These are phyloP conservation scores for Drosophila rubida DNA, from an alignment of 2,888 invertebrate genomes.

Conservation along the genomic window DNA sequence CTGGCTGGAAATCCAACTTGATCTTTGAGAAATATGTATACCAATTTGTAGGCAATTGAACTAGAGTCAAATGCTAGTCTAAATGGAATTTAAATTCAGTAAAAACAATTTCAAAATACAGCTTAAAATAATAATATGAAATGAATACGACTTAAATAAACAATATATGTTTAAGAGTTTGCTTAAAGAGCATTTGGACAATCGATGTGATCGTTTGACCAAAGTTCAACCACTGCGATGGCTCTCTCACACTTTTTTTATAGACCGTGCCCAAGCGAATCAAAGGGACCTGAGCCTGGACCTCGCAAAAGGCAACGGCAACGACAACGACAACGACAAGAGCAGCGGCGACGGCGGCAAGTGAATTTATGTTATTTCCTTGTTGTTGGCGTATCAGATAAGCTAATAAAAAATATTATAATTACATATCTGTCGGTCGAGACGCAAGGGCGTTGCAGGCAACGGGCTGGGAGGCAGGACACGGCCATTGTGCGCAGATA, in stretches of 20 bases:
- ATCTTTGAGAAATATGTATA: background rate
- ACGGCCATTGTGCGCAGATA: slow-evolving; percentile 44
- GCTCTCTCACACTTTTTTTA: slow-evolving; percentile 17
- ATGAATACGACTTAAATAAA: too few relatives aligned
- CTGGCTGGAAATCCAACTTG: background rate
- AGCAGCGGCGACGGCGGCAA: slow-evolving; percentile 27
- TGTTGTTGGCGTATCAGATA: slow-evolving; percentile 83
- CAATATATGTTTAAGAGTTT: too few relatives aligned
- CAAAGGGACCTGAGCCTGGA: slow-evolving; percentile 43
- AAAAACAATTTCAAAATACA: too few relatives aligned
- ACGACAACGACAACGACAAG: too few relatives aligned
- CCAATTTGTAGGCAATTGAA: background rate
- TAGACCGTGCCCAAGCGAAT: slow-evolving; percentile 50
- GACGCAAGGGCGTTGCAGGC: slow-evolving; percentile 32
- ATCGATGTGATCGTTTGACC: background rate
- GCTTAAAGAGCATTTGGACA: slow-evolving; percentile 11
- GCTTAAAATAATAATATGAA: too few relatives aligned
- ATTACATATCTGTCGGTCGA: slow-evolving; percentile 79
- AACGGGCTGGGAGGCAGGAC: background rate
- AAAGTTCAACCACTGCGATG: slow-evolving; percentile 11
- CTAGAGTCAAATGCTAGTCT: too few relatives aligned
- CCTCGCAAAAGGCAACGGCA: slow-evolving; percentile 30
- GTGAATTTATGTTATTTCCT: slow-evolving; percentile 83
- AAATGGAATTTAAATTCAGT: too few relatives aligned
- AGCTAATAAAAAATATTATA: slow-evolving; percentile 85